A percentile compares a stretch with the other conserved stretches of the same genome.
Evolutionary conservation across 2,888 invertebrate species (phyloP).

Genomic region (Schizaphis graminum): DNA sequence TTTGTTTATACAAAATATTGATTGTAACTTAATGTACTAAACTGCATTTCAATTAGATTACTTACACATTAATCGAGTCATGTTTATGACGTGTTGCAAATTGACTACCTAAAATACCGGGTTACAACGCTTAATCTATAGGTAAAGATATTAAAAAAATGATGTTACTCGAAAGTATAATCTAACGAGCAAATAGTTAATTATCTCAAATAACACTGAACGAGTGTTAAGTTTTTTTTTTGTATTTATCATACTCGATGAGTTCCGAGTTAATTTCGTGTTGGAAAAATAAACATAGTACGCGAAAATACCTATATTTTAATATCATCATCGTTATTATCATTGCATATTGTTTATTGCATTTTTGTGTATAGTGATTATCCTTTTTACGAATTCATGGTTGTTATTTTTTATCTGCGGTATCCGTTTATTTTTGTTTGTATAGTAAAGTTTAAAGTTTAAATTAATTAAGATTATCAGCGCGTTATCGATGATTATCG

Average conservation of each 20-base stretch:
- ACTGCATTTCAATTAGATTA: background rate
- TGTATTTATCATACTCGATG: background rate
- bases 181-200: background rate
- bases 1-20: background rate
- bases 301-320: background rate
- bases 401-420: background rate
- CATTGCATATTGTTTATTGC: background rate
- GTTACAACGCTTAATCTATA: background rate
- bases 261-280: background rate
- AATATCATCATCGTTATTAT: background rate
- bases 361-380: background rate
- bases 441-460: background rate
- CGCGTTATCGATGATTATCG: too few relatives aligned
- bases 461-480: background rate
- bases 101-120: background rate
- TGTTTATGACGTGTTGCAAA: background rate
- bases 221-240: background rate
- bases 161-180: background rate
- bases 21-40: background rate
- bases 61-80: background rate
- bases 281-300: background rate
- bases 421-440: background rate
- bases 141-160: background rate
- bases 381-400: background rate
- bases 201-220: background rate